Evolutionary conservation across 1,140 invertebrate genomes (phyloP), one percentile per base, ranked within the genome.

Genomic region (Zaprionus taronus): DNA sequence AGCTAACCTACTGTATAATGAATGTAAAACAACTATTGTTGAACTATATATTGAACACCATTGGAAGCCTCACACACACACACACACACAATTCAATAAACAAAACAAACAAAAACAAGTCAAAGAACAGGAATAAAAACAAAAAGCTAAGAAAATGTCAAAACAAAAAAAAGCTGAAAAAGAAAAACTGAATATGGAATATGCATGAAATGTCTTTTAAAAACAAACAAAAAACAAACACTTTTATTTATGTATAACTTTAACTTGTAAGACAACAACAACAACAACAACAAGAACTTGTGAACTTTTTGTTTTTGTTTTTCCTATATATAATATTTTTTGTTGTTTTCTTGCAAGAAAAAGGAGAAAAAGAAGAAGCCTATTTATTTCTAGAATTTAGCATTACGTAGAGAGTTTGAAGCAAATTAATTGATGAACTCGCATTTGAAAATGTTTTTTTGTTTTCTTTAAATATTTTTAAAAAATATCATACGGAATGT

Each of bases 1-100:
- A 68, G 57, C 64, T 68, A 61, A 74, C 56, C 22, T 56, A 65
- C 20, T 66, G 51, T 72, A 47, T 60, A 76, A 67, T 71, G 66
- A 76, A 67, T 71, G 66, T 83, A 76, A 66, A 55, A 60, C 41
- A 66, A 70, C 69, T 56, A 75, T 51, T 41, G 61, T 64, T 36
- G 53, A 79, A 51, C 77, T 65, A 15, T 38, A 61, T 70, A 61
- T 70, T 47, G 66, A 81, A 71, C 55, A 62, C 51, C 62, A 67
- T 72, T 72, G 49, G 47, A 73, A 67, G 71, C 71, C 70, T 72
- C 64, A 73, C 31, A 58, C 53, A 53, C 49, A 70, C 24, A 69
- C 34, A 73, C 22, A 57, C 38, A 51, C 20, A 51, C 47, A 51
- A 14, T 12, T 70, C 67, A 73, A 68, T 68, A 73, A 61, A 73